phyloP scores from a whole-genome alignment of 1,140 invertebrate genomes.

The Samia ricini region DNA sequence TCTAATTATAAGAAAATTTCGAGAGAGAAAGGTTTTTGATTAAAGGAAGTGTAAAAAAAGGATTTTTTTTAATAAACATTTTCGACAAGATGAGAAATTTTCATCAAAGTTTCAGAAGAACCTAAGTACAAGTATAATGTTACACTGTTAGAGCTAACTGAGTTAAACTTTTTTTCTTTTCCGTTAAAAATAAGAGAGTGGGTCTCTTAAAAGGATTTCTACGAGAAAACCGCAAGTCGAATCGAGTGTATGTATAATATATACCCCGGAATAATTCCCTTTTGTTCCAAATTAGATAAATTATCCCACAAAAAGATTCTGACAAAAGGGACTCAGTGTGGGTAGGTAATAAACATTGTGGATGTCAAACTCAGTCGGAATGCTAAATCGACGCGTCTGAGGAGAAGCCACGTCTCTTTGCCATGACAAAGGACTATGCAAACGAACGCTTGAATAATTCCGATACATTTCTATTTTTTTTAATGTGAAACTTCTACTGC shows the following conservation, averaged over 20 bases:
- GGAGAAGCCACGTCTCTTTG: constrained; percentile 23
- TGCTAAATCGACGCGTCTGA: constrained; percentile 46
- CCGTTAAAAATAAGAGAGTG: constrained; percentile 1
- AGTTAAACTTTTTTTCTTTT: background rate
- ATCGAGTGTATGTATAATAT: constrained; percentile 25
- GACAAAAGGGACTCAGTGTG: constrained; percentile 35
- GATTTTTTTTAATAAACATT: constrained; percentile 13
- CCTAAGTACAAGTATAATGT: constrained; percentile 5
- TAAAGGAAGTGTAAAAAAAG: background rate
- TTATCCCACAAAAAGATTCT: constrained; percentile 54
- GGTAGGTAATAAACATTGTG: constrained; percentile 53
- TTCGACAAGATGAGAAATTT: constrained; percentile 14
- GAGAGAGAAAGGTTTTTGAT: constrained; percentile 4
- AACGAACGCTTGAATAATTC: background rate
- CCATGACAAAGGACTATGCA: background rate
- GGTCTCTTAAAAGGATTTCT: constrained; percentile 5
- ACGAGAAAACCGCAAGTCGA: constrained; percentile 17
- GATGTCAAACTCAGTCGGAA: constrained; percentile 56
- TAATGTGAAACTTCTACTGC: too few relatives aligned
- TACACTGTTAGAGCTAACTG: background rate
- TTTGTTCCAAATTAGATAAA: constrained; percentile 61
- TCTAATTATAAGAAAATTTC: constrained; percentile 13
- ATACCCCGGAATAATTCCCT: constrained; percentile 35
- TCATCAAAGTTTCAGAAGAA: constrained; percentile 11
- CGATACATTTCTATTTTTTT: background rate